Base-by-base conservation (phyloP, 2,888 invertebrate genomes). In the Noctua janthe region DNA sequence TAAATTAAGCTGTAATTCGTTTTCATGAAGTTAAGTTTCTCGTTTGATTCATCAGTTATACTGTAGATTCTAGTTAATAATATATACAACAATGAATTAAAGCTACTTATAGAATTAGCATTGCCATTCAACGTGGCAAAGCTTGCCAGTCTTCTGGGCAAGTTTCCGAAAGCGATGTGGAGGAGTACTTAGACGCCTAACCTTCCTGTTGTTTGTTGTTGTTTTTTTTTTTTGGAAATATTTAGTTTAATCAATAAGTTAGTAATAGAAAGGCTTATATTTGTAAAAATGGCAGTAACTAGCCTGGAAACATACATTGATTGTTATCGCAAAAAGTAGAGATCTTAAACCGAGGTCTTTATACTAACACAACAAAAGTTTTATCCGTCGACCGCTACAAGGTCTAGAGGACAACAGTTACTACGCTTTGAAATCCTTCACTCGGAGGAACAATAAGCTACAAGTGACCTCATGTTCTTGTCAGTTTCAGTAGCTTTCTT, bases 371-470 rank as follows among this genome's bases (percentile, higher is more conserved):
- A 80, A 78, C 78, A 83, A 83, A 78, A 76, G 72, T 81, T 76
- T 73, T 78, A 62, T 74, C 51, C 66, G 64, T 35, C 59, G 64
- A 74, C 78, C 80, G 76, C 66, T 20, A 80, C 69, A 67, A 64
- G 62, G 64, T 86, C 47, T 69, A 56, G 35, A 85, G 79, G 88
- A 85, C 70, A 70, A 71, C 23, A 47, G n/a, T 29, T n/a, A 29
- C 69, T 69, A 77, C 11, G 59, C 75, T 81, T 80, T 59, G 56
- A 82, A 80, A 79, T 75, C 66, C 82, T 66, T 82, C 75, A 54
- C 67, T 43, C 62, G 20, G 66, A 56, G 62, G 69, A 81, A 89
- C 82, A 82, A 86, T 86, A 81, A 54, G 71, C 69, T 74, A 69
- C 64, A 66, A 85, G 76, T 83, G 80, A 83, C 81, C 78, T 86